These are phyloP conservation scores for Panopea generosa DNA, from an alignment of 2,888 invertebrate species.

Conservation along the genomic window DNA sequence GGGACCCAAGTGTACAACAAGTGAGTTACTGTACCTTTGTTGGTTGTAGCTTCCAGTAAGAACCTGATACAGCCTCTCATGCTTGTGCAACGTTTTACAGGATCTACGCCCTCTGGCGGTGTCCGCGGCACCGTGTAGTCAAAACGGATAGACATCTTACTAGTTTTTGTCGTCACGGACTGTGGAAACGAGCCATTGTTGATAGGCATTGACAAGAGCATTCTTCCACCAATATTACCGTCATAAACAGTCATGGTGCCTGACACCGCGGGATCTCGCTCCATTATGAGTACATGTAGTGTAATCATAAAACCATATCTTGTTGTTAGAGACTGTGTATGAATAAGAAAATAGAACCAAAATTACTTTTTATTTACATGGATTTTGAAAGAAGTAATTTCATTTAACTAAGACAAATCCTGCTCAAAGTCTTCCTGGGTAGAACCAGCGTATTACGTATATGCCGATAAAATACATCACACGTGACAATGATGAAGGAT, in stretches of 20 bases:
- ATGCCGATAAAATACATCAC: too few relatives aligned
- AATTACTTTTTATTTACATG: too few relatives aligned
- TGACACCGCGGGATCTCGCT: slow-evolving; percentile 89
- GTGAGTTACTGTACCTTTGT: too few relatives aligned
- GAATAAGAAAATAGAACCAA: too few relatives aligned
- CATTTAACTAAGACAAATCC: too few relatives aligned
- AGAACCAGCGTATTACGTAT: too few relatives aligned
- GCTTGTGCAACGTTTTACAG: slow-evolving; percentile 65
- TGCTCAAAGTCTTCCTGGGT: too few relatives aligned
- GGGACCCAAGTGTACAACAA: too few relatives aligned
- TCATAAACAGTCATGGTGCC: slow-evolving; percentile 84
- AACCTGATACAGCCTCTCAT: slow-evolving; percentile 75
- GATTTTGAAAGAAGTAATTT: too few relatives aligned
- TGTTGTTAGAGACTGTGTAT: too few relatives aligned
- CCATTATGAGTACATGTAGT: slow-evolving; percentile 93
- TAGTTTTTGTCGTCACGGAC: slow-evolving; percentile 90
- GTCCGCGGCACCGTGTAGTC: slow-evolving; percentile 80
- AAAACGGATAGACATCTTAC: slow-evolving; percentile 93
- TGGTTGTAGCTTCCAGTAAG: slow-evolving; percentile 70
- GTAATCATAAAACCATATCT: slow-evolving; percentile 90
- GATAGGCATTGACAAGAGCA: slow-evolving; percentile 90
- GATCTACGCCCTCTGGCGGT: slow-evolving; percentile 36
- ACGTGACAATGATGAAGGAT: too few relatives aligned
- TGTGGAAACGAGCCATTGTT: slow-evolving; percentile 95
- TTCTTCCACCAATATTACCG: slow-evolving; percentile 86